Conservation (phyloP, 1,140 invertebrate species). For the Lasaia peninsularis region DNA sequence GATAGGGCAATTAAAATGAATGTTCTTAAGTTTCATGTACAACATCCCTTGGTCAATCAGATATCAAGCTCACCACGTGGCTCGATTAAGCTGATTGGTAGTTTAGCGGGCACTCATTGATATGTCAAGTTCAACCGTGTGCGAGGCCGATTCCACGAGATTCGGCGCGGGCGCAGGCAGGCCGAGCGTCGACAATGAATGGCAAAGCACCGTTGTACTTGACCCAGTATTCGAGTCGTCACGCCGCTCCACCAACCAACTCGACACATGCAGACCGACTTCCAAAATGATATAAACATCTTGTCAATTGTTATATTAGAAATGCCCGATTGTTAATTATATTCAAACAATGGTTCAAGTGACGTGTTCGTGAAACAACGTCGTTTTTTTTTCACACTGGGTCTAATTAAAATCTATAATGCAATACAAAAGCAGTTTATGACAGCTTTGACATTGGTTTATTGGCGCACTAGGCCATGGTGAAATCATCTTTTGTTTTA, state of each 20-base stretch:
- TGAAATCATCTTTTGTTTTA: slow-evolving; percentile 56
- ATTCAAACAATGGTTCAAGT: slow-evolving; percentile 4
- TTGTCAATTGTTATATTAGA: slow-evolving; percentile 13
- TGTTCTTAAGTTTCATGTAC: background rate
- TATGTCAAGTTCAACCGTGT: slow-evolving; percentile 66
- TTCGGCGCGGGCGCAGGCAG: slow-evolving; percentile 34
- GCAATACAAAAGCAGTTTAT: slow-evolving; percentile 47
- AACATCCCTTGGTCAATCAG: background rate
- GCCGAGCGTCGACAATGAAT: slow-evolving; percentile 67
- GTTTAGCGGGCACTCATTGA: slow-evolving; percentile 23
- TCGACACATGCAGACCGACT: slow-evolving; percentile 16
- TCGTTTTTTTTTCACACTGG: slow-evolving; percentile 31
- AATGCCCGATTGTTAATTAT: slow-evolving; percentile 4
- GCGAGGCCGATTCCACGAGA: slow-evolving; percentile 44
- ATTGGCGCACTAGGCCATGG: slow-evolving; percentile 59
- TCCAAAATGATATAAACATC: slow-evolving; percentile 1
- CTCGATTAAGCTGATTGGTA: background rate
- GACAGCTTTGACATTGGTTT: slow-evolving; percentile 65
- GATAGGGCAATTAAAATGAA: too few species aligned
- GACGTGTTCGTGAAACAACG: slow-evolving; percentile 16
- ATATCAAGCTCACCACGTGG: background rate
- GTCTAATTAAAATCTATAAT: slow-evolving; percentile 26
- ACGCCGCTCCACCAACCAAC: slow-evolving; percentile 46
- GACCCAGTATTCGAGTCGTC: slow-evolving; percentile 66
- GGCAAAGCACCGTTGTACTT: slow-evolving; percentile 73